Base-by-base conservation (phyloP, 2,888 invertebrate species). In the Protodeltote pygarga region DNA sequence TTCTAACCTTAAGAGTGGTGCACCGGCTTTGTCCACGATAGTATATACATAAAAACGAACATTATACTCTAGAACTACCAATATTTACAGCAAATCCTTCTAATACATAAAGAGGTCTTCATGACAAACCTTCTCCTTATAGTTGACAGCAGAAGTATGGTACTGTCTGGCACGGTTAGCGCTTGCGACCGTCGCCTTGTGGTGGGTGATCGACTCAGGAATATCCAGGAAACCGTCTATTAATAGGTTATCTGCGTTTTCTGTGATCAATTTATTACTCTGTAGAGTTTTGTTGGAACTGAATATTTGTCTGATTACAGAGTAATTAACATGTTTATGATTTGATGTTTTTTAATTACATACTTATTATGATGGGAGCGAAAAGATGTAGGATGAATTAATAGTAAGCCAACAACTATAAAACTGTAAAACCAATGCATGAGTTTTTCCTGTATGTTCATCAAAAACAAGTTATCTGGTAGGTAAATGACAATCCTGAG, bases 191-290 rank as follows among this genome's bases (percentile, higher is more conserved):
- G 81, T 72, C 3, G 75, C 70, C 3, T 47, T 48, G 19, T 52
- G 61, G 51, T 80, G 81, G 1, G 47, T 34, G 15, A 77, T 13
- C 8, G 82, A 50, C 17, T 57, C 73, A 15, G 83, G 79, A 47
- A 84, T 85, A 65, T 92, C 92, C 66, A 93, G 79, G 81, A 92
- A 93, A 47, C 92, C 92, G 62, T 92, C 92, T 81, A 90, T 62
- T 54, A 92, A 79, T 49, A 93, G 84, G 23, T 87, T 87, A 77
- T 92, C 73, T 34, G 74, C 85, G 59, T 92, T 92, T 76, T 89
- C 92, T 92, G 85, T 46, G 75, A 57, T 49, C 59, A 73, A 63
- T 67, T n/a, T 44, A 32, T 34, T 32, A 53, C 37, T 35, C 31
- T 42, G 27, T 38, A 16, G 2, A n/a, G 9, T n/a, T 10, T 24